Conservation (phyloP, 1,140 invertebrate species). For the Vollenhovia emeryi region DNA sequence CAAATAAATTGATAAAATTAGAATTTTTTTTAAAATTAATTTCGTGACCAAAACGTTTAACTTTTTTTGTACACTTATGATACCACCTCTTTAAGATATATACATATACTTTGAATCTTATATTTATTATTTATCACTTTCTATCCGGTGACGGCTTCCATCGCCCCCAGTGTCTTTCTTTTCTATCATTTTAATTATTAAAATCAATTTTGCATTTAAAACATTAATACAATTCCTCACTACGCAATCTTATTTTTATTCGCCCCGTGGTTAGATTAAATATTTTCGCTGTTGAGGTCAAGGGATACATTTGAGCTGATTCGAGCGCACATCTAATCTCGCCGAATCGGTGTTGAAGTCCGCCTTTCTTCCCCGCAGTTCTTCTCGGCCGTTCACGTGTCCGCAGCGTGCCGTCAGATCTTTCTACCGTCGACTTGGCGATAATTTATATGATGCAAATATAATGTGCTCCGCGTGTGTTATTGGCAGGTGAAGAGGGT, state of each 20-base stretch:
- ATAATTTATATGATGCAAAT: slow-evolving; percentile 71
- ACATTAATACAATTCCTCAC: background rate
- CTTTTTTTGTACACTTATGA: too few relatives aligned
- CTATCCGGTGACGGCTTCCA: too few relatives aligned
- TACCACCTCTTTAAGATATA: too few relatives aligned
- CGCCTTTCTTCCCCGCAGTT: background rate
- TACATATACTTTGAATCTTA: too few relatives aligned
- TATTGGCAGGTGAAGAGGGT: slow-evolving; percentile 77
- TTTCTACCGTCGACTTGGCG: slow-evolving; percentile 12
- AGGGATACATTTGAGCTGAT: slow-evolving; percentile 54
- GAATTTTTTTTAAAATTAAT: background rate
- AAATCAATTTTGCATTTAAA: too few relatives aligned
- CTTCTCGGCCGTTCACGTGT: background rate
- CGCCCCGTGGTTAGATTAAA: slow-evolving; percentile 54
- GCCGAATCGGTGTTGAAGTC: background rate
- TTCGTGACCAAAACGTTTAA: too few relatives aligned
- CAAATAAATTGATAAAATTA: background rate
- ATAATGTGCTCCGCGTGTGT: slow-evolving; percentile 62
- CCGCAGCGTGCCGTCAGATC: background rate
- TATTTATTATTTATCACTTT: too few relatives aligned
- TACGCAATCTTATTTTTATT: slow-evolving; percentile 47
- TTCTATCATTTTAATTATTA: too few relatives aligned
- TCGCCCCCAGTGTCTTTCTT: too few relatives aligned
- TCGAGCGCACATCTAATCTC: slow-evolving; percentile 49
- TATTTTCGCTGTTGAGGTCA: slow-evolving; percentile 32